Evolutionary conservation across 2,888 invertebrate genomes (phyloP).

Genomic region (Quadroppia sp.): DNA sequence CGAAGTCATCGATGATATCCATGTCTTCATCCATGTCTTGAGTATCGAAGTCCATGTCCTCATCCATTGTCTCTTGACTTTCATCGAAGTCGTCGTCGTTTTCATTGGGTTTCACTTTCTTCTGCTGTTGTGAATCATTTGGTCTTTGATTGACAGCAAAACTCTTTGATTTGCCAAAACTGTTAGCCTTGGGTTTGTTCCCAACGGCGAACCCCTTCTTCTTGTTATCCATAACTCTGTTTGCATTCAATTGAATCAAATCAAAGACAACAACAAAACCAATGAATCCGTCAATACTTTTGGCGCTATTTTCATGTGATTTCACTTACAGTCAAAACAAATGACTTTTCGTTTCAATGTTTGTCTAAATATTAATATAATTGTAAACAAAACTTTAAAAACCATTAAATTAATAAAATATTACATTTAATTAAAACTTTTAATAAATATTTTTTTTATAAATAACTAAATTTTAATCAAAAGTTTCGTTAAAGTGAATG

Average conservation of each 20-base stretch:
- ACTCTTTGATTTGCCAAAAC: conserved; percentile 4
- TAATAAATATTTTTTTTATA: no score
- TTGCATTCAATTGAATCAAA: background rate
- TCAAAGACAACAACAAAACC: background rate
- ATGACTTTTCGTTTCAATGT: no score
- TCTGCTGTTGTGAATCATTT: background rate
- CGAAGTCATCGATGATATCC: background rate
- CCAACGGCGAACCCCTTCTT: conserved; percentile 16
- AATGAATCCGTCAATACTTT: conserved; percentile 15
- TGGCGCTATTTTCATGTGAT: conserved; percentile 23
- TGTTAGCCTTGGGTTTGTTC: conserved; percentile 4
- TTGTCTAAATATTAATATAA: no score
- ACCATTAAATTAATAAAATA: no score
- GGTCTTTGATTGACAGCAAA: background rate
- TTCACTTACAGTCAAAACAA: no score
- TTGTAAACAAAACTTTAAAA: no score
- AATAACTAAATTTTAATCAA: no score
- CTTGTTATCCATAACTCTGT: background rate
- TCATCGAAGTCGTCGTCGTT: conserved; percentile 35
- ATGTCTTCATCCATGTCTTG: background rate
- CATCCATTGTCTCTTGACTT: conserved; percentile 25
- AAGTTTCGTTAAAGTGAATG: no score
- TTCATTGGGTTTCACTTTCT: background rate
- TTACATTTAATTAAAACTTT: no score
- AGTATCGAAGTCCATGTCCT: conserved; percentile 1